These are phyloP conservation scores for Chaetorhynchus papuensis DNA, from an alignment of 2,113 vertebrate genomes.

Conservation along the genomic window DNA sequence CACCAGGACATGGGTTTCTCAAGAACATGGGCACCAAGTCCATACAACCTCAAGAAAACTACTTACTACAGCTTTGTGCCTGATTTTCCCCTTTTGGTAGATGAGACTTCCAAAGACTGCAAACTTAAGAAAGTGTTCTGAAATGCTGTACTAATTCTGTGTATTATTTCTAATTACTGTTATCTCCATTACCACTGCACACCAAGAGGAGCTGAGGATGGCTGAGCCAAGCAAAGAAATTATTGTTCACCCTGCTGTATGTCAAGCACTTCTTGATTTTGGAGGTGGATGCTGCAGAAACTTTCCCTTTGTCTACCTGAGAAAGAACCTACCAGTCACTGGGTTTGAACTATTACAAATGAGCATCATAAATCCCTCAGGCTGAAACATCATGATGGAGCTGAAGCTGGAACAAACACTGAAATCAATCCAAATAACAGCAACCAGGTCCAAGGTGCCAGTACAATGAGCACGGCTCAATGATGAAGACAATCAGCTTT, in stretches of 20 bases:
- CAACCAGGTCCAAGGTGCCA: background rate
- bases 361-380: background rate
- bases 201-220: background rate
- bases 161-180: background rate
- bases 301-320: background rate
- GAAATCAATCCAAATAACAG: background rate
- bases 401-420: background rate
- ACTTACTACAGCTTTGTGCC: background rate
- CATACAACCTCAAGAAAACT: background rate
- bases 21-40: background rate
- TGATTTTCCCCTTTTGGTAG: background rate
- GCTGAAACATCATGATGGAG: background rate
- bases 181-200: background rate
- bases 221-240: background rate
- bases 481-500: background rate
- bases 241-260: background rate
- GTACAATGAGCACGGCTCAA: background rate
- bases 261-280: background rate
- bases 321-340: background rate
- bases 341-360: background rate
- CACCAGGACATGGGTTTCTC: background rate
- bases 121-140: background rate
- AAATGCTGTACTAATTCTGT: background rate
- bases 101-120: background rate
- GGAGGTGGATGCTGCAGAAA: background rate